Evolutionary conservation across 2,888 invertebrate genomes (phyloP).

Genomic region (Cremastinae sp.): DNA sequence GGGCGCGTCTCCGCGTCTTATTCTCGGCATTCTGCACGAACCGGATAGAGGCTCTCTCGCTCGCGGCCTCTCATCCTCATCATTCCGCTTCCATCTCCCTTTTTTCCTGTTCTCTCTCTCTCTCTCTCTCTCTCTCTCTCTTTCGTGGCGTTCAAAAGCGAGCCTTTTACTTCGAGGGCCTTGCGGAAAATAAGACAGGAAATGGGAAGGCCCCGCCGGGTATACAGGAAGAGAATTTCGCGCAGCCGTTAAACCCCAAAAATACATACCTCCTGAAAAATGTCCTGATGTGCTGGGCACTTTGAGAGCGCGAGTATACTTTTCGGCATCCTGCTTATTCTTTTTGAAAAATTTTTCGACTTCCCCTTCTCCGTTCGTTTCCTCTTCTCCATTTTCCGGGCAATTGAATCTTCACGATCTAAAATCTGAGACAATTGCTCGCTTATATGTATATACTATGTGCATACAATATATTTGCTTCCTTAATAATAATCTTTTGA

Average conservation of each 20-base stretch:
- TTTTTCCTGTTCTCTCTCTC: constrained; percentile 6
- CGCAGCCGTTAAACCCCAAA: constrained; percentile 54
- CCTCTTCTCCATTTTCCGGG: no score
- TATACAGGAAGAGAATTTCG: constrained; percentile 43
- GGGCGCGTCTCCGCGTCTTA: constrained; percentile 13
- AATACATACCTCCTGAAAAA: no score
- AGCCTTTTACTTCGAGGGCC: constrained; percentile 10
- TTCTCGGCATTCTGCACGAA: constrained; percentile 53
- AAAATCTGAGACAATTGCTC: no score
- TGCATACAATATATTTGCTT: no score
- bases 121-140: constrained; percentile 4
- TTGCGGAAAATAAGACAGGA: constrained; percentile 61
- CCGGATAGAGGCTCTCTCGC: constrained; percentile 65
- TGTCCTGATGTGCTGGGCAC: no score
- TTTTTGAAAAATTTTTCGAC: background rate
- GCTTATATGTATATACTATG: no score
- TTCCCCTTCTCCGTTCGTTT: no score
- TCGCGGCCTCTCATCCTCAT: no score
- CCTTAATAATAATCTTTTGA: no score
- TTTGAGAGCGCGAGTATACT: background rate
- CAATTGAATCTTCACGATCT: no score
- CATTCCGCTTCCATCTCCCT: constrained; percentile 32
- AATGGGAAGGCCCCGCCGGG: constrained; percentile 62
- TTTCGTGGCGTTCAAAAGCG: background rate
- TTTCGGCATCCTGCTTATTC: background rate